phyloP scores from a whole-genome alignment of 1,140 invertebrate genomes.

The Diabrotica undecimpunctata region DNA sequence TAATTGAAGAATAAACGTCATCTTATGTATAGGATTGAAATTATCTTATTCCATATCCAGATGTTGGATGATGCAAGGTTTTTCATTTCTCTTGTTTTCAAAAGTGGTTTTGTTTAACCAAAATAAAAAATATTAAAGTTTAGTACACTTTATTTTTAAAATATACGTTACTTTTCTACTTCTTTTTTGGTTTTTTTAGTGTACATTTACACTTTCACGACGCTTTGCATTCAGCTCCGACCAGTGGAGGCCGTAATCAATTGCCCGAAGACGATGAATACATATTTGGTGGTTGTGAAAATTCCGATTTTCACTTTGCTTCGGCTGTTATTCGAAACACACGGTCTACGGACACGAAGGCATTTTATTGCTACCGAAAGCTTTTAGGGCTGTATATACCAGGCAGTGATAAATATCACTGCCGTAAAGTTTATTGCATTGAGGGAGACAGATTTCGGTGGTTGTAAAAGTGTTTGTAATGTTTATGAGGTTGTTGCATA shows the following conservation, averaged over 20 bases:
- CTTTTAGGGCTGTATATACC: neutral
- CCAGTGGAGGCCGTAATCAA: slow-evolving; percentile 4
- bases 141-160: too few relatives aligned
- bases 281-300: neutral
- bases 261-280: neutral
- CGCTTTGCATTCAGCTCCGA: neutral
- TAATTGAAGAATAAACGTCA: too few relatives aligned
- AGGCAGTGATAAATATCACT: neutral
- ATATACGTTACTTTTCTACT: too few relatives aligned
- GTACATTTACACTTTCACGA: too few relatives aligned
- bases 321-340: neutral
- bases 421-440: neutral
- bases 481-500: neutral
- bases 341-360: neutral
- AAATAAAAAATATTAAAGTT: too few relatives aligned
- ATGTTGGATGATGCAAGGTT: too few relatives aligned
- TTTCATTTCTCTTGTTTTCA: too few relatives aligned
- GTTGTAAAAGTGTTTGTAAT: neutral
- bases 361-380: slow-evolving; percentile 2
- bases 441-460: neutral
- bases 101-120: too few relatives aligned
- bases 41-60: too few relatives aligned
- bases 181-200: too few relatives aligned
- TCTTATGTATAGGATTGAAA: too few relatives aligned
- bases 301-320: neutral